These are phyloP conservation scores for Amphipoea lucens DNA, from an alignment of 2,888 invertebrate species.

Conservation along the genomic window DNA sequence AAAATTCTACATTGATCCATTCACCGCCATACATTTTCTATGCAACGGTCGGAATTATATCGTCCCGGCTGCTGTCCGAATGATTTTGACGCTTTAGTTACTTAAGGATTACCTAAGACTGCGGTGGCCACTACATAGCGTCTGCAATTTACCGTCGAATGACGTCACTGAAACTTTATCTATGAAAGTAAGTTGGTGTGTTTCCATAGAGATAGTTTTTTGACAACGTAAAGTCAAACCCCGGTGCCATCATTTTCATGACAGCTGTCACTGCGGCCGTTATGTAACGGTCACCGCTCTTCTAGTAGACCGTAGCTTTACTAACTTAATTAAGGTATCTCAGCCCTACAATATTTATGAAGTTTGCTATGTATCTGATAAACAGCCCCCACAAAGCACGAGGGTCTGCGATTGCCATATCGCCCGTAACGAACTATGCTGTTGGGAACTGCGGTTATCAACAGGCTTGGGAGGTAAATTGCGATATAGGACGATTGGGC, in stretches of 20 bases:
- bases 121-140: too few relatives aligned
- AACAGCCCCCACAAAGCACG: constrained; percentile 15
- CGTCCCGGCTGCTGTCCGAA: neutral
- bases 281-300: neutral
- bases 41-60: neutral
- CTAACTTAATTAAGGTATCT: constrained; percentile 39
- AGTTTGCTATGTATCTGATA: constrained; percentile 37
- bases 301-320: neutral
- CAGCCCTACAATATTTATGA: constrained; percentile 37
- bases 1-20: neutral
- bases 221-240: neutral
- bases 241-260: neutral
- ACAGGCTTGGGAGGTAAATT: constrained; percentile 50
- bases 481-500: constrained; percentile 47
- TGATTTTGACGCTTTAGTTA: constrained; percentile 29
- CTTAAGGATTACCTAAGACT: neutral
- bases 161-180: neutral
- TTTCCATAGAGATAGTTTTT: neutral
- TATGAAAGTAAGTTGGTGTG: neutral
- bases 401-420: constrained; percentile 48
- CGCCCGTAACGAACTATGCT: constrained; percentile 57
- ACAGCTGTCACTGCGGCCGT: neutral
- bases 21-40: neutral
- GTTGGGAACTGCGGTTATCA: constrained; percentile 35
- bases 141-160: neutral